Evolutionary conservation across 2,797 vertebrate species (phyloP).

Genomic region (Danio tinwini): DNA sequence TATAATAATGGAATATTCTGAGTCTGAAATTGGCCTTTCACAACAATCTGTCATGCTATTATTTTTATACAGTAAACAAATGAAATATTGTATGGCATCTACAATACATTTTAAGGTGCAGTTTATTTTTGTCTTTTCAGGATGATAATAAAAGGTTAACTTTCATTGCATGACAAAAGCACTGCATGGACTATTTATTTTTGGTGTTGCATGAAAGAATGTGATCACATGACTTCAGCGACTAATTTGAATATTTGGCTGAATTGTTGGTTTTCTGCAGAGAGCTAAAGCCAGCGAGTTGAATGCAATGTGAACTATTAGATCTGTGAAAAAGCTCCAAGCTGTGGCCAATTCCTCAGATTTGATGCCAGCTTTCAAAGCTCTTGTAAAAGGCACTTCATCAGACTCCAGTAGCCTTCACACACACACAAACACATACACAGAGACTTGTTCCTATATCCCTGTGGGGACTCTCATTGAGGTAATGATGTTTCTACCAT

Average conservation of each 20-base stretch:
- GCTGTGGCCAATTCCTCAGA: slow-evolving; percentile 42
- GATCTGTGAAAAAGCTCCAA: slow-evolving; percentile 14
- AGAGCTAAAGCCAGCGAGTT: slow-evolving; percentile 9
- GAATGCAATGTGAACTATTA: slow-evolving; percentile 7
- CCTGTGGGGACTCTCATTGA: too few species aligned
- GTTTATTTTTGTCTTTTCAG: too few species aligned
- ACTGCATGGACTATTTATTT: background rate
- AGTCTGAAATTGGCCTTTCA: too few species aligned
- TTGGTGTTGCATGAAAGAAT: background rate
- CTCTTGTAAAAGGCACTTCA: slow-evolving; percentile 55
- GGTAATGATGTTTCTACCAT: too few species aligned
- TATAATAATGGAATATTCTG: too few species aligned
- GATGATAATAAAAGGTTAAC: background rate
- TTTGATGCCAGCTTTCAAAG: slow-evolving; percentile 49
- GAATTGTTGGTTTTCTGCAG: background rate
- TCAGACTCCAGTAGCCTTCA: slow-evolving; percentile 58
- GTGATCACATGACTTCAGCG: too few species aligned
- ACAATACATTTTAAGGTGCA: too few species aligned
- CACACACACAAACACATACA: background rate
- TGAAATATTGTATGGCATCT: too few species aligned
- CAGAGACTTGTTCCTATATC: too few species aligned
- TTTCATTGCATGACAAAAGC: background rate
- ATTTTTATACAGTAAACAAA: too few species aligned
- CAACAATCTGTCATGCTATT: too few species aligned
- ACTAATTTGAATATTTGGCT: background rate